These are phyloP conservation scores for Gadopsis marmoratus DNA, from an alignment of 2,797 vertebrate species.

Conservation along the genomic window DNA sequence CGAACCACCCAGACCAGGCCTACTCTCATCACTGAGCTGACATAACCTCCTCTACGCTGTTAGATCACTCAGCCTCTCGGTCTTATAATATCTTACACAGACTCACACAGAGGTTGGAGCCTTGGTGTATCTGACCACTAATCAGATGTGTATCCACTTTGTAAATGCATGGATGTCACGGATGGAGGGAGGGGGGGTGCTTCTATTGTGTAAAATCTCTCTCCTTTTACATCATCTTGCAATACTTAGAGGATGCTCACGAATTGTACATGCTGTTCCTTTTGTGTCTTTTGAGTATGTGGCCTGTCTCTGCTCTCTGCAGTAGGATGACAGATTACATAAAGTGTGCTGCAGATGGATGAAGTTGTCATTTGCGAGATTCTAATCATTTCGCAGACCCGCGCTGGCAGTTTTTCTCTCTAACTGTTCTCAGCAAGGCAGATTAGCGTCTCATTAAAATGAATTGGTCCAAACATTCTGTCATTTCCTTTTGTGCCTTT, in stretches of 20 bases:
- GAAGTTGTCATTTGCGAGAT: conserved; percentile 48
- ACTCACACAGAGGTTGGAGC: background rate
- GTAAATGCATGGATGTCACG: background rate
- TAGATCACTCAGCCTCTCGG: conserved; percentile 18
- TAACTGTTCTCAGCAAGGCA: conserved; percentile 35
- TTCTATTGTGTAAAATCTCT: conserved; percentile 24
- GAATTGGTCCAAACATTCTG: conserved; percentile 62
- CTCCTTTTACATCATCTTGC: conserved; percentile 32
- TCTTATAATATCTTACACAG: conserved; percentile 25
- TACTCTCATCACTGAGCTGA: conserved; percentile 17
- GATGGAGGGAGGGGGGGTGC: background rate
- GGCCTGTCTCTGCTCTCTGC: background rate
- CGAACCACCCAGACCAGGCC: background rate
- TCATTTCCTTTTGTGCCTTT: conserved; percentile 55
- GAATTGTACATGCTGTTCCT: conserved; percentile 28
- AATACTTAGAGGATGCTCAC: conserved; percentile 27
- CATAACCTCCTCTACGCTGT: conserved; percentile 5
- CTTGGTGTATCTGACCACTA: conserved; percentile 11
- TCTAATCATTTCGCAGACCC: conserved; percentile 39
- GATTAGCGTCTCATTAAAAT: conserved; percentile 70
- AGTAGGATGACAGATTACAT: conserved; percentile 25
- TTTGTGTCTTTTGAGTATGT: conserved; percentile 7
- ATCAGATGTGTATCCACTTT: conserved; percentile 42
- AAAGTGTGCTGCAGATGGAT: conserved; percentile 42
- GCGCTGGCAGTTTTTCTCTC: conserved; percentile 31